A percentile compares a stretch with the other conserved stretches of the same genome.
These are phyloP conservation scores for Chymomyza amoena DNA, from an alignment of 2,888 invertebrate genomes.

Conservation along the genomic window DNA sequence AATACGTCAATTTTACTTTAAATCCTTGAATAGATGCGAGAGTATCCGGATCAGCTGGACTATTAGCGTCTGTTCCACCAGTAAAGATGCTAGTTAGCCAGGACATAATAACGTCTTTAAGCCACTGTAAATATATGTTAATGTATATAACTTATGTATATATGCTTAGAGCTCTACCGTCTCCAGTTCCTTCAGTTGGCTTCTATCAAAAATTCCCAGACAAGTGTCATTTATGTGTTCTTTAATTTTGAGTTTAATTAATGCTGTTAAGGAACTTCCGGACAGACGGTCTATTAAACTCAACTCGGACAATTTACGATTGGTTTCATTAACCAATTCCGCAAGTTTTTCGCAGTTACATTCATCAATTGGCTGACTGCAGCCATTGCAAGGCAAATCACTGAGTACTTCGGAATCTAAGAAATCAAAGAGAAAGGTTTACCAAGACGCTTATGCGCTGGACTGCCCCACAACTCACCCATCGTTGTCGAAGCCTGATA, in stretches of 20 bases:
- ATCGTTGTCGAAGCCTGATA: constrained; percentile 45
- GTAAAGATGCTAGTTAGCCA: constrained; percentile 93
- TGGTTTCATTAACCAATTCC: constrained; percentile 85
- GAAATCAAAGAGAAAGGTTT: neutral
- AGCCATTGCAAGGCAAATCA: constrained; percentile 85
- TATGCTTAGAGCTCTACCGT: constrained; percentile 79
- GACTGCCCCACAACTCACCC: constrained; percentile 45
- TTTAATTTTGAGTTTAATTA: constrained; percentile 91
- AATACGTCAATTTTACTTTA: constrained; percentile 88
- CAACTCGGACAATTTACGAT: constrained; percentile 87
- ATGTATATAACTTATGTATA: neutral
- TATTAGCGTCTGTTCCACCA: constrained; percentile 81
- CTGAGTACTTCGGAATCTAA: constrained; percentile 55
- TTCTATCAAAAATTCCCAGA: constrained; percentile 91
- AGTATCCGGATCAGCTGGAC: constrained; percentile 80
- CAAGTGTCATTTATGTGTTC: constrained; percentile 91
- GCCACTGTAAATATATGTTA: constrained; percentile 83
- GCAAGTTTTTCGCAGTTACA: constrained; percentile 83
- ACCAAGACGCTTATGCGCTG: neutral
- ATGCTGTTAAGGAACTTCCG: constrained; percentile 89
- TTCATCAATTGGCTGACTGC: constrained; percentile 82
- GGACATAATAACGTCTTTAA: constrained; percentile 89
- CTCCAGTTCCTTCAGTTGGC: constrained; percentile 87
- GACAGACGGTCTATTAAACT: constrained; percentile 90
- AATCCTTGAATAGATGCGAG: constrained; percentile 81